phyloP scores from a whole-genome alignment of 2,797 vertebrate genomes.

The Perodicticus potto region DNA sequence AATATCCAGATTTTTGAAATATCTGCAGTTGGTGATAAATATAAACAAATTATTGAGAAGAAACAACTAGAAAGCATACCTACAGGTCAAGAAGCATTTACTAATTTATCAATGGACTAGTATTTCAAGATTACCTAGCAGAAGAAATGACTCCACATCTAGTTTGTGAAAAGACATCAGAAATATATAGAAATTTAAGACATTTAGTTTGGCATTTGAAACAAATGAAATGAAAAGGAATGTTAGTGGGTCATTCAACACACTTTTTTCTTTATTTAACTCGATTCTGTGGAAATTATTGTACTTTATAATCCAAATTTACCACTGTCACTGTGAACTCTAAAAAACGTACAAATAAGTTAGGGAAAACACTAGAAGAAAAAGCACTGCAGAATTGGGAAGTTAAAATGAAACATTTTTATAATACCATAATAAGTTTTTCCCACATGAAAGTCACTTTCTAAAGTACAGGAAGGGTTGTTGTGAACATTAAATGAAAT shows the following conservation, averaged over 20 bases:
- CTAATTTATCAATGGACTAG: background rate
- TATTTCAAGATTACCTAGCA: slow-evolving; percentile 16
- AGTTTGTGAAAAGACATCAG: background rate
- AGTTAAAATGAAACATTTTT: background rate
- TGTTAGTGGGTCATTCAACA: background rate
- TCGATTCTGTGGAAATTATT: background rate
- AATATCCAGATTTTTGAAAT: slow-evolving; percentile 51
- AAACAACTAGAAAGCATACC: slow-evolving; percentile 31
- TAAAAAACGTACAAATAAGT: slow-evolving; percentile 44
- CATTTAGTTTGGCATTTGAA: slow-evolving; percentile 53
- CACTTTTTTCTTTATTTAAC: background rate
- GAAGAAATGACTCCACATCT: slow-evolving; percentile 10
- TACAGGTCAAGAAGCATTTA: background rate
- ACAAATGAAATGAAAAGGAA: slow-evolving; percentile 49
- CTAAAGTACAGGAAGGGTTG: background rate
- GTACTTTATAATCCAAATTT: slow-evolving; percentile 5
- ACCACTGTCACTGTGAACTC: background rate
- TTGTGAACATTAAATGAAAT: background rate
- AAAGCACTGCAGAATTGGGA: slow-evolving; percentile 12
- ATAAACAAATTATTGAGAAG: background rate
- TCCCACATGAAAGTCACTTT: slow-evolving; percentile 49
- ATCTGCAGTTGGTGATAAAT: background rate
- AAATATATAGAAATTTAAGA: background rate
- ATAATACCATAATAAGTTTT: background rate
- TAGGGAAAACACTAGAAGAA: background rate